Percentiles rank a stretch among this genome's conserved stretches.
Conservation (phyloP, 2,797 vertebrate genomes). For the Cephalopachus bancanus region DNA sequence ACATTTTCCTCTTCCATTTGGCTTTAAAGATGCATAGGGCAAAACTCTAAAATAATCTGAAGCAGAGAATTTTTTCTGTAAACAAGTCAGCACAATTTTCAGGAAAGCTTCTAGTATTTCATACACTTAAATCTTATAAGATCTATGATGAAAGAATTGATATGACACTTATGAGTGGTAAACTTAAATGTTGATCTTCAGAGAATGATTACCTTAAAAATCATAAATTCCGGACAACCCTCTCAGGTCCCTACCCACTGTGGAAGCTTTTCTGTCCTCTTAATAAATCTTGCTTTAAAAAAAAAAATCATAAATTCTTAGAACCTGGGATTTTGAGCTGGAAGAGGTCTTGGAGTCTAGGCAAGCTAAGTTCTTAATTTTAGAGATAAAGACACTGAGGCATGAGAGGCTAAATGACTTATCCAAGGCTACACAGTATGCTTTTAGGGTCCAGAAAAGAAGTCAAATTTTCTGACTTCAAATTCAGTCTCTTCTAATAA, state of each 20-base stretch:
- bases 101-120: background rate
- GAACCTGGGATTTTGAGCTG: background rate
- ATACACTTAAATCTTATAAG: slow-evolving; percentile 31
- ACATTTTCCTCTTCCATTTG: background rate
- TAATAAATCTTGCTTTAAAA: no score
- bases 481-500: slow-evolving; percentile 25
- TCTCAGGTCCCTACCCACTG: no score
- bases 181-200: slow-evolving; percentile 34
- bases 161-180: slow-evolving; percentile 6
- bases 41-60: background rate
- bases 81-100: slow-evolving; percentile 7
- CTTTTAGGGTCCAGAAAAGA: background rate
- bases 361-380: background rate
- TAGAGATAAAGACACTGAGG: background rate
- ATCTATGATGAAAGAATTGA: background rate
- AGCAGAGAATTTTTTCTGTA: background rate
- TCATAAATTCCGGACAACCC: background rate
- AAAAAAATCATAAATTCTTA: slow-evolving; percentile 54
- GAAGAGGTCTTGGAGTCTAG: slow-evolving; percentile 15
- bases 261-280: no score
- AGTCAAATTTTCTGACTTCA: background rate
- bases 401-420: background rate
- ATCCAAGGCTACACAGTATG: background rate
- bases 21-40: background rate
- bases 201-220: slow-evolving; percentile 59